Evolutionary conservation across 1,140 invertebrate species (phyloP).

Genomic region (Cyphomyrmex costatus): DNA sequence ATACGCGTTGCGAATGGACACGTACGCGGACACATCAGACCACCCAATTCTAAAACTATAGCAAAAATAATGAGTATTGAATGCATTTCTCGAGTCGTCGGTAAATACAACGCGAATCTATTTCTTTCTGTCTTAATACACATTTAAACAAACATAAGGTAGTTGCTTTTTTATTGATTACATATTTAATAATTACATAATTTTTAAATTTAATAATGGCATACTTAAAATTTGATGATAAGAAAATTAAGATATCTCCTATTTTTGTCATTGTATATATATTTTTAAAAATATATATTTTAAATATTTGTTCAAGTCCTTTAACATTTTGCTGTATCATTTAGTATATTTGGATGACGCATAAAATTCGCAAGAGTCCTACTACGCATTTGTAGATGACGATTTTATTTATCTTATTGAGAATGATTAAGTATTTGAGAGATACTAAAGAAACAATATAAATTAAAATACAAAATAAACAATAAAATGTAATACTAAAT

Average conservation of each 20-base stretch:
- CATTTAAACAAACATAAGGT: not conserved
- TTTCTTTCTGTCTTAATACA: not conserved
- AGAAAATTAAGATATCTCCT: not conserved
- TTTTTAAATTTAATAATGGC: not conserved
- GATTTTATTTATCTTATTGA: too few relatives aligned
- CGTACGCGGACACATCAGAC: slow-evolving; percentile 61
- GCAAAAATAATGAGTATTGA: slow-evolving; percentile 42
- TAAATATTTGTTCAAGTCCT: not conserved
- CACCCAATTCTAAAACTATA: slow-evolving; percentile 63
- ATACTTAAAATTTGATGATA: not conserved
- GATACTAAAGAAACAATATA: not conserved
- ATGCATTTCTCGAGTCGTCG: not conserved
- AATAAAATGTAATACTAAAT: too few relatives aligned
- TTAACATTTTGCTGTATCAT: too few relatives aligned
- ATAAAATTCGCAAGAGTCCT: too few relatives aligned
- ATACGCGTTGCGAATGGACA: slow-evolving; percentile 71
- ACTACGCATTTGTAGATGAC: too few relatives aligned
- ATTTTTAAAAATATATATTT: not conserved
- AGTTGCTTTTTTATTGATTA: slow-evolving; percentile 30
- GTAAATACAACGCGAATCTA: not conserved
- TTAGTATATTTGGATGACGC: too few relatives aligned
- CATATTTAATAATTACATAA: not conserved
- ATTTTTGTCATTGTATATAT: not conserved
- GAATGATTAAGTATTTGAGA: too few relatives aligned
- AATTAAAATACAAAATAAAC: not conserved